Conservation (phyloP, 1,140 invertebrate genomes). For the Parapsyche elsis region DNA sequence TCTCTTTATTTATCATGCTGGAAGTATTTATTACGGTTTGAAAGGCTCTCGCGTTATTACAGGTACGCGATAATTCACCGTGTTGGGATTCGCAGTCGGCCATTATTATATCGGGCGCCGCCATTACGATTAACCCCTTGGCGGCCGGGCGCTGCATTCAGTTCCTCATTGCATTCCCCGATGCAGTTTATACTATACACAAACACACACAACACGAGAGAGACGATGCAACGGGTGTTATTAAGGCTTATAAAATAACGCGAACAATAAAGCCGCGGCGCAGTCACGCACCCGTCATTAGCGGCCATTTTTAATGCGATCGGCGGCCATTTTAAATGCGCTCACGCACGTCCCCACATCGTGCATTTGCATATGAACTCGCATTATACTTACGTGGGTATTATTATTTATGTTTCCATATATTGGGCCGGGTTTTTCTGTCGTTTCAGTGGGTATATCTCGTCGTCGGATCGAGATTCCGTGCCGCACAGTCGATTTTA, state of each 20-base stretch:
- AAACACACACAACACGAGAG: not conserved
- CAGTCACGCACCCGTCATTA: slow-evolving; percentile 55
- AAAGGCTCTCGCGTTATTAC: too few species aligned
- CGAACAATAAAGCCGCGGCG: slow-evolving; percentile 47
- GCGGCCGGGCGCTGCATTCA: not conserved
- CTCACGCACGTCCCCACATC: not conserved
- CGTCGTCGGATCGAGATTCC: not conserved
- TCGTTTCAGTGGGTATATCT: not conserved
- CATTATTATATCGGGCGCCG: not conserved
- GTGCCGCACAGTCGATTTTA: not conserved
- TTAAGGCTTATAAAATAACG: slow-evolving; percentile 56
- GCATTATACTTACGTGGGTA: not conserved
- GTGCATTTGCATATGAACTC: not conserved
- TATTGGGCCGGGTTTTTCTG: not conserved
- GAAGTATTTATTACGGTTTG: too few species aligned
- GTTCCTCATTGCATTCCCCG: not conserved
- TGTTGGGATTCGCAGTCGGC: not conserved
- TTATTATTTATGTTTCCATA: not conserved
- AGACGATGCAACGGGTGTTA: slow-evolving; percentile 46
- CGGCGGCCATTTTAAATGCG: slow-evolving; percentile 44
- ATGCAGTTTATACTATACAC: not conserved
- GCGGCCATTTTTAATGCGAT: slow-evolving; percentile 53
- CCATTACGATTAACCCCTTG: not conserved
- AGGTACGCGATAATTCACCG: too few species aligned
- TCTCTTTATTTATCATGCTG: too few species aligned